Base-by-base conservation (phyloP, 2,113 vertebrate species). In the Tachysurus vachellii region DNA sequence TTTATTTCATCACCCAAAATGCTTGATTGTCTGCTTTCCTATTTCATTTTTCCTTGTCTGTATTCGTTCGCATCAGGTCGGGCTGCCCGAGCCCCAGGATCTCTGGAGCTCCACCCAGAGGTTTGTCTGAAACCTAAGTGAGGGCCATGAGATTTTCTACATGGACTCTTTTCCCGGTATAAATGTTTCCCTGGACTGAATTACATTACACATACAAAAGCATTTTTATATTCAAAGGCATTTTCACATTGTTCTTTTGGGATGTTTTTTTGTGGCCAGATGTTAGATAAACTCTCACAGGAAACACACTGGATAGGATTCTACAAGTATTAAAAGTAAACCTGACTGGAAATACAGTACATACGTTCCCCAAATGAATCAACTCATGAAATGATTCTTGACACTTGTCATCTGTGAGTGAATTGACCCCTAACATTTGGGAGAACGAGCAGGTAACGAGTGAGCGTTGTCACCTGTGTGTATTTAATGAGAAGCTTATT, bases 1-100 rank as follows among this genome's bases (percentile, higher is more conserved):
- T 94, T 93, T 81, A 90, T 92, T 93, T 93, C 91, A 91, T 68
- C 59, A 82, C 79, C 84, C 59, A 36, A 62, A 86, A 66, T 75
- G 31, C 54, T 50, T 42, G 23, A 83, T 77, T 36, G 19, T 66
- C 44, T 68, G 21, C 66, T 79, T 88, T 87, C 57, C 80, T 86
- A 68, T n/a, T 77, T 31, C 86, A 76, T 83, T 83, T 85, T 47
- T 77, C 21, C 57, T 64, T 88, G 84, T 84, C 88, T 70, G 66
- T 85, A 82, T 89, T 82, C 77, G 81, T 90, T 77, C 77, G 57
- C 59, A 28, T 57, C 26, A 23, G 56, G 14, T 31, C 36, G n/a
- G 50, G 73, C 36, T 84, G 85, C 83, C 64, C 36, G 17, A 61
- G n/a, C 56, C 47, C n/a, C 71, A 81, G 21, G 56, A 13, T 59